These are phyloP conservation scores for Hypomesus transpacificus DNA, from an alignment of 2,113 vertebrate species.

Conservation along the genomic window DNA sequence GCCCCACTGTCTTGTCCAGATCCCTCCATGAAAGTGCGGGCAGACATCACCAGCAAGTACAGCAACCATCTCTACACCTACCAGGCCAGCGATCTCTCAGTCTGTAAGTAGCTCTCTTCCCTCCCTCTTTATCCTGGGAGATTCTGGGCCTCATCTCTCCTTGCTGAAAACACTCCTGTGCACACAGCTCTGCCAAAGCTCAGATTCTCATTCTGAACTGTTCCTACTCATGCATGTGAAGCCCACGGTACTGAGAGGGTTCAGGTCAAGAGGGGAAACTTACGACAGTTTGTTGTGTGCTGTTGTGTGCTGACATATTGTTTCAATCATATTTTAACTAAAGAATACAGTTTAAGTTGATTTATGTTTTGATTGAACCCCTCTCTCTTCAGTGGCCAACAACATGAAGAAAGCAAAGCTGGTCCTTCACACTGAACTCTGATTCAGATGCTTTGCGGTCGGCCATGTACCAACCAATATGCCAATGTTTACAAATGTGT, in stretches of 20 bases:
- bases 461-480: no score
- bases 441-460: neutral
- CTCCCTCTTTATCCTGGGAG: constrained; percentile 11
- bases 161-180: neutral
- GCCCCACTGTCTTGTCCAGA: constrained; percentile 44
- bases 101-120: constrained; percentile 57
- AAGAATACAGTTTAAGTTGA: neutral
- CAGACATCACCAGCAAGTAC: constrained; percentile 63
- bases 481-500: no score
- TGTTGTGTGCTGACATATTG: neutral
- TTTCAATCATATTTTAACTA: neutral
- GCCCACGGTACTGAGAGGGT: no score
- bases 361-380: neutral
- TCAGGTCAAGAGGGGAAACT: no score
- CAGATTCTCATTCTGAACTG: no score
- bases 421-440: constrained; percentile 60
- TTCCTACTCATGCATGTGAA: no score
- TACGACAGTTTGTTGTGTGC: no score
- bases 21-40: constrained; percentile 57
- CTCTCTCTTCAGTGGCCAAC: constrained; percentile 53
- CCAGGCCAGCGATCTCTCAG: constrained; percentile 46
- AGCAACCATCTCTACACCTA: constrained; percentile 57
- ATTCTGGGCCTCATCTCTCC: neutral
- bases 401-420: constrained; percentile 69
- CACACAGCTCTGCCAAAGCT: neutral